Evolutionary conservation across 2,113 vertebrate species (phyloP), one percentile per base, ranked within the genome.

Genomic region (Phalacrocorax carbo): DNA sequence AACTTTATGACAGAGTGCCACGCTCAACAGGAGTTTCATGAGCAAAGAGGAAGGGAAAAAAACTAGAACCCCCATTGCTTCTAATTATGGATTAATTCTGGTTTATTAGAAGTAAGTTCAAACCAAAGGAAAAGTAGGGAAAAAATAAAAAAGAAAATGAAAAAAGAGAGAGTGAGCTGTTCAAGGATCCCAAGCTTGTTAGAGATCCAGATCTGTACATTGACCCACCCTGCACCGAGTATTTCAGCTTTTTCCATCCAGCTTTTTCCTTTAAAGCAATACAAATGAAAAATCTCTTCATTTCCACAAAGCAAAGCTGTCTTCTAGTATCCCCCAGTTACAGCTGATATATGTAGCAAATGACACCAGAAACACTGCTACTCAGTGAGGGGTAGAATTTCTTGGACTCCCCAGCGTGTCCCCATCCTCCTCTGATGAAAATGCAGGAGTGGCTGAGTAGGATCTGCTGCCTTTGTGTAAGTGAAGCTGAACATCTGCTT

Each of bases 221-320:
- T 89, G 60, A 58, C 25, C 4, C 20, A 17, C 22, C 9, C 29
- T 2, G 9, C 18, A 49, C 21, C 36, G 62, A 73, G 16, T 79
- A 21, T 76, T 89, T 71, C 19, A 78, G 40, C 40, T 83, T 90
- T 82, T 82, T 73, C 62, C 62, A 77, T 60, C 11, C 42, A 92
- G 18, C 20, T 38, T 38, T 38, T 38, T 38, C 38, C 48, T 94
- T 85, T 90, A 90, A 91, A 94, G n/a, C 34, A 87, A 87, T 46
- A 76, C 17, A 93, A 94, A 91, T 66, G 46, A 93, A 91, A 95
- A 95, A 91, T 66, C 51, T 76, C 40, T 89, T 82, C 22, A 82
- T 76, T 87, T 80, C 19, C 58, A 89, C 84, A 79, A 80, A 95
- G 46, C 11, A 85, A 70, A 82, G 29, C 38, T 70, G 36, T 38